These are phyloP conservation scores for Himalopsyche japonica DNA, from an alignment of 2,888 invertebrate species.

Conservation along the genomic window DNA sequence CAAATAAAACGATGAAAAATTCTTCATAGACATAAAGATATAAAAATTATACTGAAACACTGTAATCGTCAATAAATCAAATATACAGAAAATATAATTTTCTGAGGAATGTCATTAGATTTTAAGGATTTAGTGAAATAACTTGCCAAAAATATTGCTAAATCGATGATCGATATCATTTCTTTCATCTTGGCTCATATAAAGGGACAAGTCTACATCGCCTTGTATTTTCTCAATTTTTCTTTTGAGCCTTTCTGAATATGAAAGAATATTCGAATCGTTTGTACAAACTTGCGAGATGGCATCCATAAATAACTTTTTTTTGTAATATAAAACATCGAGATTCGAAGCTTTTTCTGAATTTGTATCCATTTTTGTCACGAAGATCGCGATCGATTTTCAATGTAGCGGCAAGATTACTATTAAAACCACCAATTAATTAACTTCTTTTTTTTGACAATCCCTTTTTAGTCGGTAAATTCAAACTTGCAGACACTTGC, in stretches of 20 bases:
- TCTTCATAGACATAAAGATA: too few species aligned
- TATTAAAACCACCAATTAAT: too few species aligned
- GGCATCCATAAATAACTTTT: constrained; percentile 14
- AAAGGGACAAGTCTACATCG: constrained; percentile 52
- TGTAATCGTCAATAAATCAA: too few species aligned
- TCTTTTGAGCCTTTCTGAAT: constrained; percentile 44
- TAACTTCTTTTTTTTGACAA: too few species aligned
- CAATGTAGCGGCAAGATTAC: too few species aligned
- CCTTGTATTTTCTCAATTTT: constrained; percentile 54
- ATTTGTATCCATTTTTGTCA: not conserved
- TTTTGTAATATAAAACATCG: constrained; percentile 16
- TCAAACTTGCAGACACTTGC: too few species aligned
- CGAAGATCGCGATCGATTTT: not conserved
- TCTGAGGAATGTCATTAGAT: too few species aligned
- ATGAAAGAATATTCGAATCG: not conserved
- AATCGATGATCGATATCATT: constrained; percentile 54
- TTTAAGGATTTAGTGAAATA: not conserved
- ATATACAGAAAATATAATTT: too few species aligned
- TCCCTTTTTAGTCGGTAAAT: too few species aligned
- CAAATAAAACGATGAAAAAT: too few species aligned
- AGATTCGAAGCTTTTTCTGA: not conserved
- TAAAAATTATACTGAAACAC: too few species aligned
- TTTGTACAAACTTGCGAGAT: constrained; percentile 6
- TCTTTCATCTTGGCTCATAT: constrained; percentile 53
- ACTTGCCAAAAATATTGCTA: constrained; percentile 52